phyloP scores from a whole-genome alignment of 2,888 invertebrate genomes.

The Drosophila subsilvestris region DNA sequence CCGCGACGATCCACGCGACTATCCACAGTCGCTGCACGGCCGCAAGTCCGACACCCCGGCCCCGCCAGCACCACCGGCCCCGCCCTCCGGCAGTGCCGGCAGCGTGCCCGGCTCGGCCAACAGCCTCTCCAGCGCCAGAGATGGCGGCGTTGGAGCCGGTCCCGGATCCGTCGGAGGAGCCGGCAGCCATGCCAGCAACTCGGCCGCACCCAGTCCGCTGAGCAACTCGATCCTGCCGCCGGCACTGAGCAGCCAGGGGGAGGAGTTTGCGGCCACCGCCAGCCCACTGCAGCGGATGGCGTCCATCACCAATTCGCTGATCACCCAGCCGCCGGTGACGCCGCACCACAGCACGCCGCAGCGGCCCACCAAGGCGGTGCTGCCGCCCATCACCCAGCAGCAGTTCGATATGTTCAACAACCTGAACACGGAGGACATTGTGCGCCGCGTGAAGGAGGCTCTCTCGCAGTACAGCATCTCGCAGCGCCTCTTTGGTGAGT shows the following conservation, averaged over 20 bases:
- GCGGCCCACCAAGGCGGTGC: conserved; percentile 96
- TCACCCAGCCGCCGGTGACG: conserved; percentile 94
- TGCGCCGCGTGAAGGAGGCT: conserved; percentile 97
- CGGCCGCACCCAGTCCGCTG: conserved; percentile 92
- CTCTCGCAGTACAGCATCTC: conserved; percentile 98
- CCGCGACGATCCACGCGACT: conserved; percentile 43
- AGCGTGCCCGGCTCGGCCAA: neutral
- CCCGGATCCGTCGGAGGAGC: neutral
- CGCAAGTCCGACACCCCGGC: conserved; percentile 88
- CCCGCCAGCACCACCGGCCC: conserved; percentile 57
- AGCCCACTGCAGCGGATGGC: conserved; percentile 99
- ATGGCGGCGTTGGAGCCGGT: conserved; percentile 34
- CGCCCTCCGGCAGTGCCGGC: conserved; percentile 9
- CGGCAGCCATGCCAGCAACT: conserved; percentile 85
- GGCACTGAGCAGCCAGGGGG: conserved; percentile 89
- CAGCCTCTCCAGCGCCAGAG: neutral
- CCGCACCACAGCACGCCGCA: conserved; percentile 93
- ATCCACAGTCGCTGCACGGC: conserved; percentile 81
- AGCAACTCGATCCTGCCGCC: conserved; percentile 94
- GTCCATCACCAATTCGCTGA: conserved; percentile 97
- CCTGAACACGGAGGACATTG: conserved; percentile 99
- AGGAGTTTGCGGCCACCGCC: conserved; percentile 93
- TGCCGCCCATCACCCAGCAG: conserved; percentile 99
- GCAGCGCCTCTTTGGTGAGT: conserved; percentile 98
- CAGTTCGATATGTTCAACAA: conserved; percentile 99